Conservation (phyloP, 2,797 vertebrate species). For the Dipus sagitta region DNA sequence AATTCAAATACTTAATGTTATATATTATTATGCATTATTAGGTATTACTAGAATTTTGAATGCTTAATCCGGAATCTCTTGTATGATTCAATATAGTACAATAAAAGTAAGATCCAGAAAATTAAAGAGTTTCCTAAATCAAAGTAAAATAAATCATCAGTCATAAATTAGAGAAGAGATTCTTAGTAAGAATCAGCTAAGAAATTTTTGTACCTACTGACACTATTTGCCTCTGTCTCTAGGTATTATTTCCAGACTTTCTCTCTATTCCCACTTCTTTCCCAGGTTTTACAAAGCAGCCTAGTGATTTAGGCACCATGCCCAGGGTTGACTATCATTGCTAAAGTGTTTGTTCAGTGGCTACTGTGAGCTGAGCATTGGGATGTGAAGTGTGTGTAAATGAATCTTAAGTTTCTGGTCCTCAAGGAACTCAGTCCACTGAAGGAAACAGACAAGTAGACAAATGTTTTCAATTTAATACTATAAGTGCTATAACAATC, state of each 20-base stretch:
- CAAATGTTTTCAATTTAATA: slow-evolving; percentile 78
- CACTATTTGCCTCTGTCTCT: background rate
- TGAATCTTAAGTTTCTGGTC: slow-evolving; percentile 19
- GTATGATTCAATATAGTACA: background rate
- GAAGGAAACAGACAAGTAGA: slow-evolving; percentile 64
- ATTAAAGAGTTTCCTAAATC: background rate
- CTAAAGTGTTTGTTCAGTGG: background rate
- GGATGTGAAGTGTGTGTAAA: background rate
- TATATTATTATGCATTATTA: background rate
- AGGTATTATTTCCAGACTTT: background rate
- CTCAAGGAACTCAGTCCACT: slow-evolving; percentile 40
- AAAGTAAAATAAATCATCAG: background rate
- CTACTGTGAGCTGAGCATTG: background rate
- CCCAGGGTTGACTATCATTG: background rate
- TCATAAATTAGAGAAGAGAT: background rate
- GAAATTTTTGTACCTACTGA: background rate
- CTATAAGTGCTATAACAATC: slow-evolving; percentile 48
- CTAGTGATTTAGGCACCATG: background rate
- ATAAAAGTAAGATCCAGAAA: background rate
- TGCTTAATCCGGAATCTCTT: background rate
- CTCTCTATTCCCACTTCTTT: background rate
- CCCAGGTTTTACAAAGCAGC: background rate
- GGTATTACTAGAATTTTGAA: background rate
- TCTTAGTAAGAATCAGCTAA: background rate
- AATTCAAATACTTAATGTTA: slow-evolving; percentile 8